These are phyloP conservation scores for Melangyna quadrimaculata DNA, from an alignment of 2,888 invertebrate genomes.

Conservation along the genomic window DNA sequence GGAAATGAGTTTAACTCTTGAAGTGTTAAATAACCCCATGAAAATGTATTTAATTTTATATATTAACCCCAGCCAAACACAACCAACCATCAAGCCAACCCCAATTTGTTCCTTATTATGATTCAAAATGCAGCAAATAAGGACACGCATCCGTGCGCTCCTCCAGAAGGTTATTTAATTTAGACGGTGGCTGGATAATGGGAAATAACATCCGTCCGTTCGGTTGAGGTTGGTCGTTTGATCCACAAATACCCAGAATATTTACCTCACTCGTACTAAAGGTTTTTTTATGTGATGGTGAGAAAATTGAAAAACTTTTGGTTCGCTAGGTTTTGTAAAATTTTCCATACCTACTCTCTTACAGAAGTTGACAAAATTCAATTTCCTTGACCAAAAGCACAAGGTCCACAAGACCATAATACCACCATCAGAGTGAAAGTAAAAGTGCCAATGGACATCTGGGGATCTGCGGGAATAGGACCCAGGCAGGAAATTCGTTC, in stretches of 20 bases:
- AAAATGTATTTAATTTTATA: background rate
- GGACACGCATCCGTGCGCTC: constrained; percentile 58
- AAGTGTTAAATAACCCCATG: background rate
- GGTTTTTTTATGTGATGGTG: constrained; percentile 12
- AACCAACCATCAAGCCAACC: background rate
- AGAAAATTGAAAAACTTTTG: constrained; percentile 66
- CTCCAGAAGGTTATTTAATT: constrained; percentile 55
- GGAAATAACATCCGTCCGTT: constrained; percentile 66
- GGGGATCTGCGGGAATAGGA: background rate
- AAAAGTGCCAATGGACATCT: constrained; percentile 67
- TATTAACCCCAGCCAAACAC: constrained; percentile 5
- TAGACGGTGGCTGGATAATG: constrained; percentile 53
- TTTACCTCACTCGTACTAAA: background rate
- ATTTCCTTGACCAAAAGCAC: constrained; percentile 60
- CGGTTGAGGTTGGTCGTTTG: constrained; percentile 24
- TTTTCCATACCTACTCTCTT: constrained; percentile 11
- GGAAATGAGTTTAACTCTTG: background rate
- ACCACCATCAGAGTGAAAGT: constrained; percentile 53
- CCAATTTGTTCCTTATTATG: constrained; percentile 17
- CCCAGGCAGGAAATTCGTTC: constrained; percentile 56
- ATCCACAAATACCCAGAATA: background rate
- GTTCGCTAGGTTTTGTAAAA: constrained; percentile 34
- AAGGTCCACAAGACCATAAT: background rate
- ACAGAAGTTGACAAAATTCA: constrained; percentile 61
- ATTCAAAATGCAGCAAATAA: constrained; percentile 53